These are phyloP conservation scores for Ianthella basta DNA, from an alignment of 37 sponge, comb jelly and placozoan genomes.

Conservation along the genomic window DNA sequence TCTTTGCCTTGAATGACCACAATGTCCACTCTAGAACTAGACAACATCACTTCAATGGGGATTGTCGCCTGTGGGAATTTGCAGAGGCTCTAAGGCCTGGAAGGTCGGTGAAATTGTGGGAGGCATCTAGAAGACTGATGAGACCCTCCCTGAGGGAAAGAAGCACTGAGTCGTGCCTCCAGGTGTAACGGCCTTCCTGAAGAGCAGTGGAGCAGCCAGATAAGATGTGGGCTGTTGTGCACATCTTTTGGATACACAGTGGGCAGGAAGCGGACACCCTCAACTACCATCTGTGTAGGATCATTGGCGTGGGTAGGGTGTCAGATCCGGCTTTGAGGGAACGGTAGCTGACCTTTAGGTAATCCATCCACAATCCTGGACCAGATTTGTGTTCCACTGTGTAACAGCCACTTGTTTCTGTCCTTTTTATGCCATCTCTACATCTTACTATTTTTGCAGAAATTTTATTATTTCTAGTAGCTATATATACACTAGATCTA, in stretches of 20 bases:
- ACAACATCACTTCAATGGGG: neutral
- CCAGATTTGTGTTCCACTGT: too few relatives aligned
- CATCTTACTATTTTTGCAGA: too few relatives aligned
- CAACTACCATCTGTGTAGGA: neutral
- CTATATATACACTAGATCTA: too few relatives aligned
- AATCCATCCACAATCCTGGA: neutral
- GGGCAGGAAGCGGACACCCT: neutral
- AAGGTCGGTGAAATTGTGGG: neutral
- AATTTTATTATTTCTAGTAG: too few relatives aligned
- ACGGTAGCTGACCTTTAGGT: constrained; percentile 5
- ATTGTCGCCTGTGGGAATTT: neutral
- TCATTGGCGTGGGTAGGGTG: neutral
- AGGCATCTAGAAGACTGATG: neutral
- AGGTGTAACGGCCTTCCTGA: too few relatives aligned
- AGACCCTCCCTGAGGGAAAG: neutral
- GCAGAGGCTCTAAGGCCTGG: neutral
- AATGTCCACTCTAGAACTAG: too few relatives aligned
- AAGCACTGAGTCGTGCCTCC: neutral
- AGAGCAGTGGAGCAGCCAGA: neutral
- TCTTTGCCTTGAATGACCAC: too few relatives aligned
- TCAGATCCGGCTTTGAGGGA: constrained; percentile 1
- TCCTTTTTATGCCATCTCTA: too few relatives aligned
- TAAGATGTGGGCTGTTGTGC: neutral
- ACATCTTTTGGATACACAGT: neutral
- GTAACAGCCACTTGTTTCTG: too few relatives aligned